These are phyloP conservation scores for Araneus ventricosus DNA, from an alignment of 1,140 invertebrate genomes.

Conservation along the genomic window DNA sequence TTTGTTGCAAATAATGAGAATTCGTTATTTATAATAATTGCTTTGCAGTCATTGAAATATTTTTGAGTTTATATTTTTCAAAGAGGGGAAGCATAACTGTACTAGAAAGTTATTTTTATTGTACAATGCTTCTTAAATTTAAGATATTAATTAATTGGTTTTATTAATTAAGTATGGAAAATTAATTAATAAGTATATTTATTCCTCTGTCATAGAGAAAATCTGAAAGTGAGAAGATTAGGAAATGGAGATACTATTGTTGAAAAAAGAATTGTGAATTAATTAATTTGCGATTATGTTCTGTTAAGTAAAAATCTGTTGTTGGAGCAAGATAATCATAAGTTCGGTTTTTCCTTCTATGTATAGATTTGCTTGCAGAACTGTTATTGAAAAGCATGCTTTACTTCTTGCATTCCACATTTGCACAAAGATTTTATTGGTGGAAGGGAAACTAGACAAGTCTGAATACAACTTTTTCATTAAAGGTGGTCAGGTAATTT, in stretches of 20 bases:
- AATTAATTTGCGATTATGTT: background rate
- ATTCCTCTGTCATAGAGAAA: background rate
- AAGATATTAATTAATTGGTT: too few relatives aligned
- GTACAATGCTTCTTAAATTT: too few relatives aligned
- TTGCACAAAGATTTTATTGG: constrained; percentile 81
- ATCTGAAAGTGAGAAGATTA: background rate
- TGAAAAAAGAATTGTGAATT: background rate
- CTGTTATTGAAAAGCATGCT: constrained; percentile 81
- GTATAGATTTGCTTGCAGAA: constrained; percentile 81
- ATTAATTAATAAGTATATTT: background rate
- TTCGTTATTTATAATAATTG: too few relatives aligned
- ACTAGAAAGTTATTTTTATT: too few relatives aligned
- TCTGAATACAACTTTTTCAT: constrained; percentile 82
- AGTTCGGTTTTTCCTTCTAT: background rate
- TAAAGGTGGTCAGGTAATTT: constrained; percentile 80
- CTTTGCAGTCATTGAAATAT: too few relatives aligned
- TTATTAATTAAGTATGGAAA: too few relatives aligned
- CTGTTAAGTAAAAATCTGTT: background rate
- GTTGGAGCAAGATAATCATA: background rate
- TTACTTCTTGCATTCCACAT: constrained; percentile 82
- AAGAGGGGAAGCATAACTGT: too few relatives aligned
- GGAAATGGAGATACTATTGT: background rate
- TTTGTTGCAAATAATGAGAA: too few relatives aligned
- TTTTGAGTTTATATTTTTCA: too few relatives aligned
- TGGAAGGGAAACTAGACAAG: constrained; percentile 80